Percentiles rank a stretch among this genome's conserved stretches.
Evolutionary conservation across 92 coral and sea anemone species (phyloP).

Genomic region (Palythoa heliodiscus): DNA sequence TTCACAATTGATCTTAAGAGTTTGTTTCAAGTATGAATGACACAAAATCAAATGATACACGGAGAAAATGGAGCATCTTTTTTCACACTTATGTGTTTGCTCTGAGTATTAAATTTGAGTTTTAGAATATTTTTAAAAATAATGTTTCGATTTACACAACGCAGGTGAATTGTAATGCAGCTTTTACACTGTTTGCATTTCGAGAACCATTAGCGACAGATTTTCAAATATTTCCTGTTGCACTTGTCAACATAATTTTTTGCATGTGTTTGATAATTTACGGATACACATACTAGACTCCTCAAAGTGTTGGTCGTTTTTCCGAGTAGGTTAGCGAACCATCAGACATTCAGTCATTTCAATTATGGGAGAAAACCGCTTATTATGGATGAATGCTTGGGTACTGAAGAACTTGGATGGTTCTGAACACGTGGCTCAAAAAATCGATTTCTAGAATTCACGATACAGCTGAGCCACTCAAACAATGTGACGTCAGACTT

Average conservation of each 20-base stretch:
- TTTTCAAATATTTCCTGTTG: constrained; percentile 28
- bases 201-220: not conserved
- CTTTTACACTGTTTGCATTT: constrained; percentile 19
- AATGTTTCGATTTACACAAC: not conserved
- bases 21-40: not conserved
- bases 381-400: not conserved
- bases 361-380: not conserved
- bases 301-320: not conserved
- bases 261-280: not conserved
- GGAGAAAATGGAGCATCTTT: no score
- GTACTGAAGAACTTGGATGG: not conserved
- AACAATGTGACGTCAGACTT: not conserved
- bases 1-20: no score
- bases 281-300: not conserved
- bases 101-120: constrained; percentile 2
- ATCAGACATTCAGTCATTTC: not conserved
- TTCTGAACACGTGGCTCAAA: not conserved
- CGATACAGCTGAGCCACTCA: not conserved
- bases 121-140: not conserved
- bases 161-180: constrained; percentile 33
- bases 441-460: no score
- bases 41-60: not conserved
- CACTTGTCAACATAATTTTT: constrained; percentile 5
- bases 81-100: constrained; percentile 12
- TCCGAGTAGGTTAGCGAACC: not conserved